phyloP scores from a whole-genome alignment of 2,888 invertebrate genomes.

The Drosophila anomelani region DNA sequence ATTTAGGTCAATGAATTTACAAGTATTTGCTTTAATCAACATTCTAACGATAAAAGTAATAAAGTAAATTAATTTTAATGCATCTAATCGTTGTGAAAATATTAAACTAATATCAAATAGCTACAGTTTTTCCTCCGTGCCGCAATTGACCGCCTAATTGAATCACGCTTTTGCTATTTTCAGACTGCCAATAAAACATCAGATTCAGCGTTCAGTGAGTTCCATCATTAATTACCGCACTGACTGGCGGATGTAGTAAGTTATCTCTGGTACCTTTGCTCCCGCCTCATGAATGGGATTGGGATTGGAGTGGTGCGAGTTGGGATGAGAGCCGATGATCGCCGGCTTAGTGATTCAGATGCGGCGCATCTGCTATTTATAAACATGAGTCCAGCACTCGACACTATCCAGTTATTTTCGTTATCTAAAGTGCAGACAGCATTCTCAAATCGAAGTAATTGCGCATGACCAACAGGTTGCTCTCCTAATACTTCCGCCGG shows the following conservation, averaged over 20 bases:
- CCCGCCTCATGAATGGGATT: constrained; percentile 64
- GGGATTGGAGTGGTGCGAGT: constrained; percentile 32
- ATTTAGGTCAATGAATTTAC: not conserved
- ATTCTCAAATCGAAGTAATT: constrained; percentile 47
- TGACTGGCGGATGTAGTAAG: constrained; percentile 61
- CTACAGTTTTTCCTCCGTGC: not conserved
- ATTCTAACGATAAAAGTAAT: not conserved
- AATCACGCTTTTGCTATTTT: constrained; percentile 70
- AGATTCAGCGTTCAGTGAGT: constrained; percentile 23
- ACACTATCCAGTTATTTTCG: constrained; percentile 54
- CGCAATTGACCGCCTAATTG: constrained; percentile 68
- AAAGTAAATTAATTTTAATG: not conserved
- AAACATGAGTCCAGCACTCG: constrained; percentile 54
- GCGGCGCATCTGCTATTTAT: constrained; percentile 65
- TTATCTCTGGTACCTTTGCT: constrained; percentile 66
- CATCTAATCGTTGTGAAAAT: not conserved
- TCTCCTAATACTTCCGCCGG: constrained; percentile 68
- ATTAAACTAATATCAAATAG: not conserved
- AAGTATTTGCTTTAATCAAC: not conserved
- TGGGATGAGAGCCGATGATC: constrained; percentile 43
- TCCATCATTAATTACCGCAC: constrained; percentile 52
- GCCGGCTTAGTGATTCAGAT: constrained; percentile 50
- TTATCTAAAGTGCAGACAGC: constrained; percentile 68
- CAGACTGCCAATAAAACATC: constrained; percentile 5
- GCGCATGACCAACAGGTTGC: constrained; percentile 51